phyloP scores from a whole-genome alignment of 2,888 invertebrate genomes.

The Peribatodes rhomboidaria region DNA sequence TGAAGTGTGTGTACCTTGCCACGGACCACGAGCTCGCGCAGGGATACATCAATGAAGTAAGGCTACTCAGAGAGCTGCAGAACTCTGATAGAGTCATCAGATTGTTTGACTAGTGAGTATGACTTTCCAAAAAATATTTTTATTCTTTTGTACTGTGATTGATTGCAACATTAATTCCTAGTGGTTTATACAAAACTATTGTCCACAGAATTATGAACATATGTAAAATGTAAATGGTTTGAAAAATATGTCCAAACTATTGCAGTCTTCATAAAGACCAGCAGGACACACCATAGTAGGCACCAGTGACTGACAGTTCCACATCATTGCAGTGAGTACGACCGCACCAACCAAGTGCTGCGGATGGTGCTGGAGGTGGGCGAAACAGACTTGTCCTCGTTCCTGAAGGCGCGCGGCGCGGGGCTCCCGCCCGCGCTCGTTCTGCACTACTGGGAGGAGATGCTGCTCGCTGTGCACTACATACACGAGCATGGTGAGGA shows the following conservation, averaged over 20 bases:
- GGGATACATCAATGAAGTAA: slow-evolving; percentile 96
- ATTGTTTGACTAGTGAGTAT: slow-evolving; percentile 94
- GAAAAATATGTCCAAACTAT: no score
- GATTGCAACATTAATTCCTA: no score
- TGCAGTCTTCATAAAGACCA: no score
- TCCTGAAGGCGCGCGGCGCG: slow-evolving; percentile 88
- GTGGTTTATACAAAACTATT: no score
- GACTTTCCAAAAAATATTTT: background rate
- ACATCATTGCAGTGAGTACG: slow-evolving; percentile 88
- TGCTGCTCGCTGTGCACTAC: slow-evolving; percentile 95
- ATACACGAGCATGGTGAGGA: slow-evolving; percentile 94
- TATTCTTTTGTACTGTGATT: background rate
- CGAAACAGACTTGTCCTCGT: slow-evolving; percentile 94
- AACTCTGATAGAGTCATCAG: slow-evolving; percentile 93
- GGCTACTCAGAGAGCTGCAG: slow-evolving; percentile 92
- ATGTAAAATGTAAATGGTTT: no score
- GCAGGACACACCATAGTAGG: no score
- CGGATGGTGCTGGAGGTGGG: slow-evolving; percentile 97
- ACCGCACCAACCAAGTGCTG: slow-evolving; percentile 88
- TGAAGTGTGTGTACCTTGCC: slow-evolving; percentile 94
- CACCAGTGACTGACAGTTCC: no score
- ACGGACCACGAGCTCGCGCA: slow-evolving; percentile 90
- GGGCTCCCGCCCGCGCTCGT: slow-evolving; percentile 91
- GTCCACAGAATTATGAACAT: no score
- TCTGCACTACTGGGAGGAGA: slow-evolving; percentile 96